Evolutionary conservation across 1,140 invertebrate genomes (phyloP).

Genomic region (Pararge aegeria): DNA sequence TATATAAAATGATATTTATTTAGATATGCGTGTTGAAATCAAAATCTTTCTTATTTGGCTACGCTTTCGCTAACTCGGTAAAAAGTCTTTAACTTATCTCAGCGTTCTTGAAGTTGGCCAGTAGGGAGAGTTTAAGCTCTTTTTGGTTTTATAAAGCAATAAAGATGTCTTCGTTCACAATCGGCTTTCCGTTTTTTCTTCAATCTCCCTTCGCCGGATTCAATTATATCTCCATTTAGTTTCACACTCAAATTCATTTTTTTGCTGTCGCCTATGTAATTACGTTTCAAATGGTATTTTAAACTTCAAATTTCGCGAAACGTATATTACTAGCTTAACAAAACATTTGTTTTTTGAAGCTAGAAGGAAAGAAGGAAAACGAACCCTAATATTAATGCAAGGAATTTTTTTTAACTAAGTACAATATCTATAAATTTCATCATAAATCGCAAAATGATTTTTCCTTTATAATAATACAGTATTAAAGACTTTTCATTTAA

Average conservation of each 20-base stretch:
- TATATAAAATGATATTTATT: too few species aligned
- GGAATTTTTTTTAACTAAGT: too few species aligned
- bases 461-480: neutral
- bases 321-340: too few species aligned
- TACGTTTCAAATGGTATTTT: neutral
- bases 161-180: conserved; percentile 3
- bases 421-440: too few species aligned
- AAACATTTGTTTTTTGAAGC: too few species aligned
- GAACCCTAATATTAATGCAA: too few species aligned
- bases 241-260: neutral
- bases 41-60: too few species aligned
- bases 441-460: neutral
- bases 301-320: neutral
- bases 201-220: conserved; percentile 1
- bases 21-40: too few species aligned
- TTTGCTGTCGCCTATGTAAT: neutral
- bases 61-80: neutral
- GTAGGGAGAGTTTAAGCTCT: conserved; percentile 5
- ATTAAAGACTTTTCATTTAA: neutral
- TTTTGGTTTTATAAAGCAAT: conserved; percentile 11
- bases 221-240: neutral
- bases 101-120: conserved; percentile 7
- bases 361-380: too few species aligned
- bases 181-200: conserved; percentile 4
- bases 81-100: neutral